Percentiles rank a stretch among this genome's conserved stretches.
These are phyloP conservation scores for Nothura maculosa DNA, from an alignment of 2,797 vertebrate genomes.

Conservation along the genomic window DNA sequence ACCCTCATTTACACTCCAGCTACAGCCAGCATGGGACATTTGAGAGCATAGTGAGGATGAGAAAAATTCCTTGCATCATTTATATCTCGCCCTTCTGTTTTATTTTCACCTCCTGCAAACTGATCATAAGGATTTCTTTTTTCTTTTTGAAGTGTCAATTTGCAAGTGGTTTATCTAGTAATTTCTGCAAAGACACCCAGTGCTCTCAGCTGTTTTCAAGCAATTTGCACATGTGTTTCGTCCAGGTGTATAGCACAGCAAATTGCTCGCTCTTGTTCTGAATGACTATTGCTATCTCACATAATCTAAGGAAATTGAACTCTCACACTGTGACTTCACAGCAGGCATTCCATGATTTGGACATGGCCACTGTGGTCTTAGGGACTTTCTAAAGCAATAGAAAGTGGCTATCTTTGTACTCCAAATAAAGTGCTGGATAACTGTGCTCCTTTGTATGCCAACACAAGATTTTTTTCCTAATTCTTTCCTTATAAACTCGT, in stretches of 20 bases:
- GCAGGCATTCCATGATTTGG: neutral
- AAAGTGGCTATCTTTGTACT: neutral
- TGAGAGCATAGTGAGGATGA: accelerated
- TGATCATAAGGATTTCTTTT: neutral
- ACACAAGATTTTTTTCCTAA: neutral
- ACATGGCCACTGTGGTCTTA: neutral
- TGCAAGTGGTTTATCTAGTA: neutral
- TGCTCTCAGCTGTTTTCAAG: neutral
- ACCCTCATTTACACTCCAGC: neutral
- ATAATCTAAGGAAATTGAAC: neutral
- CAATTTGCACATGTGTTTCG: accelerated
- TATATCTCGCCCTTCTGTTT: accelerated
- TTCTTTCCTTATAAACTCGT: neutral
- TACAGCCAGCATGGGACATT: neutral
- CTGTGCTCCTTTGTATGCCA: neutral
- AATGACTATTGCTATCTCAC: neutral
- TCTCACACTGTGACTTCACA: neutral
- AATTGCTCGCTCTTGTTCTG: neutral
- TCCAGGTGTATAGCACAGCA: neutral
- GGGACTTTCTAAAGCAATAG: neutral
- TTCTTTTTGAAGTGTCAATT: neutral
- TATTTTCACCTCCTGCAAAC: neutral
- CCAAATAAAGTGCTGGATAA: neutral
- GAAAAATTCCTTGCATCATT: neutral
- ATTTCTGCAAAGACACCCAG: neutral